Base-by-base conservation (phyloP, 2,888 invertebrate species). In the Carcina quercana region DNA sequence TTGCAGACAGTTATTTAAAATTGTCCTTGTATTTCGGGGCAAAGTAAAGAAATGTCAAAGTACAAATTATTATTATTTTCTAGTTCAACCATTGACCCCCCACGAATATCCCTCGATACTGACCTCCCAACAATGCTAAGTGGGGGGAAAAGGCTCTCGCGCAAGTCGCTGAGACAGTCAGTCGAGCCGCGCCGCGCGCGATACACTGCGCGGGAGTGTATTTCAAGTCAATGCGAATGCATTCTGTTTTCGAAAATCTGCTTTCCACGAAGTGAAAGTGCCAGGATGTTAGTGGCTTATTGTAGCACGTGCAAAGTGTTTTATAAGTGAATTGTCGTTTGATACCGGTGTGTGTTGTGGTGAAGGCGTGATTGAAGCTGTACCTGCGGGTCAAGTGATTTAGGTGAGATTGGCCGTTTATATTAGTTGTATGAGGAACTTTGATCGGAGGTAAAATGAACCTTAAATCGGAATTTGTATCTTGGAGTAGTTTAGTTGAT, bases 211-310 rank as follows among this genome's bases (percentile, higher is more conserved):
- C 48, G 42, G 45, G 43, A 54, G 53, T 56, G 53, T 65, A 62
- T 68, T 60, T 70, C 61, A 62, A n/a, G n/a, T n/a, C n/a, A n/a
- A n/a, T n/a, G n/a, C n/a, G n/a, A n/a, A n/a, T n/a, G n/a, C n/a
- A n/a, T n/a, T n/a, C 67, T 68, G 53, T 69, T 66, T 50, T 48
- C 22, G 42, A 46, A 63, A 68, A 65, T 61, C 69, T 64, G 60
- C 55, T 60, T 55, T 49, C 34, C 35, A 42, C 39, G 47, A 40
- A 76, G 76, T 78, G 75, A 76, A 75, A 78, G 78, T 76, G 70
- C 50, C 49, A 53, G 52, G 47, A 57, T 56, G 47, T 50, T 58
- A 56, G n/a, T n/a, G n/a, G n/a, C n/a, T n/a, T n/a, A n/a, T n/a
- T 60, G 51, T 52, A 55, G 45, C 42, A 52, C 48, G 49, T 60